These are phyloP conservation scores for Bombus breviceps DNA, from an alignment of 1,140 invertebrate genomes.

Conservation along the genomic window DNA sequence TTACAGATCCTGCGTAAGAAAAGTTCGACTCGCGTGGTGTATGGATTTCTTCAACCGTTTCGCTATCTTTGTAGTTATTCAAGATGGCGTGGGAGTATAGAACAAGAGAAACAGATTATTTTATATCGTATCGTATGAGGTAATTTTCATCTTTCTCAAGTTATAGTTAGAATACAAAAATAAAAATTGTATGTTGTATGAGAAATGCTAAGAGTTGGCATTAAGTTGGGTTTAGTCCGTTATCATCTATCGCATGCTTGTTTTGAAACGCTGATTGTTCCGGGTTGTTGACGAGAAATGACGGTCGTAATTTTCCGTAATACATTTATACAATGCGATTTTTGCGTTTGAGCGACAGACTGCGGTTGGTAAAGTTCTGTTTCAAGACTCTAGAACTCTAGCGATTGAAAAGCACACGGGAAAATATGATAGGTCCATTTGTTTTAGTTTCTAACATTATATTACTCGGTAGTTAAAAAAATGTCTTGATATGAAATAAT, in stretches of 20 bases:
- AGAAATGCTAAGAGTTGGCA: background rate
- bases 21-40: constrained; percentile 68
- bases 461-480: background rate
- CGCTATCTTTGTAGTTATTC: constrained; percentile 4
- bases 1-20: constrained; percentile 76
- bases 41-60: constrained; percentile 60
- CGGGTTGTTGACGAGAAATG: background rate
- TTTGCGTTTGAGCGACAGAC: constrained; percentile 19
- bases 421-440: background rate
- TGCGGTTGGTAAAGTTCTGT: constrained; percentile 5
- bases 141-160: background rate
- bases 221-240: background rate
- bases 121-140: too few relatives aligned
- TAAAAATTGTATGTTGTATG: background rate
- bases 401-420: background rate
- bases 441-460: background rate
- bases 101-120: background rate
- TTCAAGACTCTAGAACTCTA: constrained; percentile 28
- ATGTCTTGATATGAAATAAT: background rate
- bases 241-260: constrained; percentile 9
- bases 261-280: background rate
- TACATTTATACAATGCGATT: constrained; percentile 37
- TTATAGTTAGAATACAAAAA: too few relatives aligned
- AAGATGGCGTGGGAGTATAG: constrained; percentile 35
- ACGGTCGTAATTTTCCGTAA: constrained; percentile 33